Evolutionary conservation across 2,888 invertebrate species (phyloP).

Genomic region (Dorcus hopei): DNA sequence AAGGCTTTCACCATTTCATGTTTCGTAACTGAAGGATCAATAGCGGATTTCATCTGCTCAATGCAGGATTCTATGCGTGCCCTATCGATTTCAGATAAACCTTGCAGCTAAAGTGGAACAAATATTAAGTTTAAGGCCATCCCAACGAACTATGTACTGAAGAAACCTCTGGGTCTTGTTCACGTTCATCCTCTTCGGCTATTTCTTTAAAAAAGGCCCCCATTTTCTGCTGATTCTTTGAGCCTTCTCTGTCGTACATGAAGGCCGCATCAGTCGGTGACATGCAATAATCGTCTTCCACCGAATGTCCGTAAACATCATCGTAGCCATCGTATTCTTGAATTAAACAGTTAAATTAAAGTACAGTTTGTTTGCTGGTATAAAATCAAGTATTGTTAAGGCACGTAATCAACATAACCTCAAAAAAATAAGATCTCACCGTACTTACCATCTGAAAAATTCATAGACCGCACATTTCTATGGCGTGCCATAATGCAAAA

Average conservation of each 20-base stretch:
- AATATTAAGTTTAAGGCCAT: not conserved
- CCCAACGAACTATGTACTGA: not conserved
- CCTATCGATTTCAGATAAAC: slow-evolving; percentile 65
- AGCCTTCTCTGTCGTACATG: slow-evolving; percentile 72
- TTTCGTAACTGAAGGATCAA: slow-evolving; percentile 59
- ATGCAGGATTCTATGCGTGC: slow-evolving; percentile 78
- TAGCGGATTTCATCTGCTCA: slow-evolving; percentile 73
- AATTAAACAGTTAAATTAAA: slow-evolving; percentile 19
- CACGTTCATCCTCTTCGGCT: slow-evolving; percentile 64
- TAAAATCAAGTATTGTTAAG: not conserved
- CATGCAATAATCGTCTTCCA: slow-evolving; percentile 88
- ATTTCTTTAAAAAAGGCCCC: slow-evolving; percentile 72
- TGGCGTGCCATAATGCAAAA: slow-evolving; percentile 72
- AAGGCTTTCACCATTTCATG: slow-evolving; percentile 69
- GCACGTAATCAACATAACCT: not conserved
- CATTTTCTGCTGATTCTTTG: slow-evolving; percentile 63
- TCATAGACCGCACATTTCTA: slow-evolving; percentile 78
- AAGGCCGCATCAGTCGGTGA: slow-evolving; percentile 86
- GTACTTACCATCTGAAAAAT: slow-evolving; percentile 71
- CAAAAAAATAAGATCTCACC: slow-evolving; percentile 10
- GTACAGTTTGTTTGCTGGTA: not conserved
- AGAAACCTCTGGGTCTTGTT: not conserved
- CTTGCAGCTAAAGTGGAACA: not conserved
- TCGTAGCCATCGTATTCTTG: slow-evolving; percentile 86
- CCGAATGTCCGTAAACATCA: slow-evolving; percentile 89